phyloP scores from a whole-genome alignment of 2,888 invertebrate genomes.

The Harmothoe impar region DNA sequence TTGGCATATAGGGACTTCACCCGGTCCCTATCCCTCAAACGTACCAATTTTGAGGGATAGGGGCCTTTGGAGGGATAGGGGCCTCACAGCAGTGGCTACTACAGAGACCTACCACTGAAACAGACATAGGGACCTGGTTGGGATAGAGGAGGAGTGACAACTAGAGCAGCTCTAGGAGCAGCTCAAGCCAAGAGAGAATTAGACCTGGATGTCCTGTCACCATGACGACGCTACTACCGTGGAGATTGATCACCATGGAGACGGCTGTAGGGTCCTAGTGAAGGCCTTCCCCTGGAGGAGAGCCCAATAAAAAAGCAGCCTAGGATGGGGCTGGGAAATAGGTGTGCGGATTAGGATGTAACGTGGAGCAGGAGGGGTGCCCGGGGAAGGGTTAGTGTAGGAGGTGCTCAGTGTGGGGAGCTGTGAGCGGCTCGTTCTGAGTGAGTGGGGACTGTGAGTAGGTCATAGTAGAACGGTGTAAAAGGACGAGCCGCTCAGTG shows the following conservation, averaged over 20 bases:
- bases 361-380: not conserved
- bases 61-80: too few species aligned
- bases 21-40: too few species aligned
- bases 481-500: not conserved
- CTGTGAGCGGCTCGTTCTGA: not conserved
- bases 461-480: not conserved
- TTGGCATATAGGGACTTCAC: too few species aligned
- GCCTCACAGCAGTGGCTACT: too few species aligned
- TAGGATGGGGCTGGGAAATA: not conserved
- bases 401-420: not conserved
- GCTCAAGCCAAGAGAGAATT: constrained; percentile 8
- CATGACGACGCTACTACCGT: constrained; percentile 17
- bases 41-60: too few species aligned
- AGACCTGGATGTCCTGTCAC: constrained; percentile 23
- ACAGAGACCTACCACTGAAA: too few species aligned
- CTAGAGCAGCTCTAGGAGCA: too few species aligned
- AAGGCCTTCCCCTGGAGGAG: constrained; percentile 16
- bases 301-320: constrained; percentile 7
- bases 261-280: constrained; percentile 33
- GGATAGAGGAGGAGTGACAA: too few species aligned
- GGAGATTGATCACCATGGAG: constrained; percentile 54
- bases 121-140: too few species aligned
- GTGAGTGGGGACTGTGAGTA: not conserved
- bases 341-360: not conserved
- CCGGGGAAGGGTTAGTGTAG: not conserved